A percentile compares a stretch with the other conserved stretches of the same genome.
Evolutionary conservation across 2,797 vertebrate genomes (phyloP).

Genomic region (Lagodon rhomboides): DNA sequence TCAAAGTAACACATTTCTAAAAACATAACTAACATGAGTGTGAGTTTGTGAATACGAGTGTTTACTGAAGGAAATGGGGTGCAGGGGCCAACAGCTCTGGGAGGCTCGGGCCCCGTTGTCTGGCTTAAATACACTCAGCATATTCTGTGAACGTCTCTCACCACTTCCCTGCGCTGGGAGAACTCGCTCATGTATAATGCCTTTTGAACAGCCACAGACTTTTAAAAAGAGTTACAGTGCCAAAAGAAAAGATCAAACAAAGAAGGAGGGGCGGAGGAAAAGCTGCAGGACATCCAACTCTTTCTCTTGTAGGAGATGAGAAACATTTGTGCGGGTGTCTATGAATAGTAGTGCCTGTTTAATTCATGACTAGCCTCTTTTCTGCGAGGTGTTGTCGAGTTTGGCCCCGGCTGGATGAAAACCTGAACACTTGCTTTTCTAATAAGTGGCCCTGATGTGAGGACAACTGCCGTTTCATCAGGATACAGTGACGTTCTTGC

Average conservation of each 20-base stretch:
- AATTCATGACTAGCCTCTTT: slow-evolving; percentile 70
- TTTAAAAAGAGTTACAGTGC: slow-evolving; percentile 67
- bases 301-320: slow-evolving; percentile 61
- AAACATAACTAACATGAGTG: slow-evolving; percentile 4
- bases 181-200: slow-evolving; percentile 81
- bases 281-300: slow-evolving; percentile 78
- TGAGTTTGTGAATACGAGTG: slow-evolving; percentile 40
- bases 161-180: slow-evolving; percentile 62
- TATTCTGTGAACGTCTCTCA: slow-evolving; percentile 58
- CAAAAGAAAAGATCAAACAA: slow-evolving; percentile 78
- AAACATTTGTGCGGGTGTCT: slow-evolving; percentile 66
- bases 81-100: slow-evolving; percentile 51
- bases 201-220: slow-evolving; percentile 74
- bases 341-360: slow-evolving; percentile 67
- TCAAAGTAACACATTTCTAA: slow-evolving; percentile 25
- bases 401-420: slow-evolving; percentile 15
- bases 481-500: neutral
- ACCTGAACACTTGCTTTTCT: slow-evolving; percentile 27
- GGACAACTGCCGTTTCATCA: slow-evolving; percentile 29
- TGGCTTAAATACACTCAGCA: slow-evolving; percentile 59
- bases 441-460: slow-evolving; percentile 31
- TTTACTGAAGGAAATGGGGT: slow-evolving; percentile 58
- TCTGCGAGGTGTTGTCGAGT: slow-evolving; percentile 32
- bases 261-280: slow-evolving; percentile 55
- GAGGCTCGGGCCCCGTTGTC: slow-evolving; percentile 39